Evolutionary conservation across 2,797 vertebrate genomes (phyloP), one percentile per base, ranked within the genome.

Genomic region (Spea hammondii): DNA sequence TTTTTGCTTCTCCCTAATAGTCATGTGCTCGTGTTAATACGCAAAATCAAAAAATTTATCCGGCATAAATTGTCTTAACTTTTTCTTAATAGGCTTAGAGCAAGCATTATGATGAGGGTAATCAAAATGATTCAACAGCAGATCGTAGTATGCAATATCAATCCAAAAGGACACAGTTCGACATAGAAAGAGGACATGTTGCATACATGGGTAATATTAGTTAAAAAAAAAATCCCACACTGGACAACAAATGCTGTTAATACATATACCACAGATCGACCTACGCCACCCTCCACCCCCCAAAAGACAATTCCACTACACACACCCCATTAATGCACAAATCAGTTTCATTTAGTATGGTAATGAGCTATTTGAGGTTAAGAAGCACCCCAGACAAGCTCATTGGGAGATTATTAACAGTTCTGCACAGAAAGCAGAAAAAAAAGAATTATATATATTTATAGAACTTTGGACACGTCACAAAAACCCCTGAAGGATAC

Each of bases 401-500:
- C 68, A 77, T 51, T 77, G 74, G 79, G 75, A 82, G 55, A 62
- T 81, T 65, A 65, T 74, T 72, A 81, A 77, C 69, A 81, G 65
- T 77, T 74, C 75, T 82, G 79, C 79, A 77, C 79, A 82, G 79
- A 82, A 82, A 77, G 75, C 79, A 77, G 79, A 80, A 76, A 79
- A 73, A 70, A 69, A 64, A 69, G 32, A 32, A 32, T 32, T 11
- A 70, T 51, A 66, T 70, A 66, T 76, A 67, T 79, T 77, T 73
- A 73, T 72, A 80, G 70, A 60, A 82, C 74, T 77, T 82, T 77
- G 74, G 75, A 82, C 79, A 82, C 74, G 70, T 77, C 79, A 82
- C 74, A 68, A 77, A 82, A 82, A 82, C 79, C 79, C 79, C 79
- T 82, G 79, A 82, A 82, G 79, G 79, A 77, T 82, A 82, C 79